phyloP scores from a whole-genome alignment of 2,888 invertebrate species.

The Sminthurinus aureus region DNA sequence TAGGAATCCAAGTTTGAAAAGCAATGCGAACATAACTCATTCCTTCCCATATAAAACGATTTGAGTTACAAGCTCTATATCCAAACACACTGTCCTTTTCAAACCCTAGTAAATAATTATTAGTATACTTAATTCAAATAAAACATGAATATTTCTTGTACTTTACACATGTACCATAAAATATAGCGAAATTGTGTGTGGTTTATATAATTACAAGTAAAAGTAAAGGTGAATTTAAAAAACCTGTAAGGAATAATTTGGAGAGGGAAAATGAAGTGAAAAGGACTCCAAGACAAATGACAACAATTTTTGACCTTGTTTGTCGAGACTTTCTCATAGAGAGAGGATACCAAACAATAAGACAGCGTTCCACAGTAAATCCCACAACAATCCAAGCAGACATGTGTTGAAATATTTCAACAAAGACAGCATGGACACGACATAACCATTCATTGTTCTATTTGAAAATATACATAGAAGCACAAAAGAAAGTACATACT shows the following conservation, averaged over 20 bases:
- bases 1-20: constrained; percentile 63
- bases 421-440: constrained; percentile 57
- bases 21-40: constrained; percentile 63
- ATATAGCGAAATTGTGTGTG: not conserved
- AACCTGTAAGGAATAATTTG: constrained; percentile 62
- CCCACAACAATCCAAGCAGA: constrained; percentile 64
- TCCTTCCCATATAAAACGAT: constrained; percentile 61
- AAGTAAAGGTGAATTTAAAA: not conserved
- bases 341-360: constrained; percentile 58
- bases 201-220: not conserved
- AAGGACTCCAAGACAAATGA: constrained; percentile 36
- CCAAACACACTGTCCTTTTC: constrained; percentile 64
- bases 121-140: not conserved
- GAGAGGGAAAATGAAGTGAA: constrained; percentile 61
- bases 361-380: constrained; percentile 62
- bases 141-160: not conserved
- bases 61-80: constrained; percentile 62
- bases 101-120: constrained; percentile 60
- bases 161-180: not conserved
- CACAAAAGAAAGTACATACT: constrained; percentile 30
- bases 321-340: constrained; percentile 41
- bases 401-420: constrained; percentile 62
- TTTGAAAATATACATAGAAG: not conserved
- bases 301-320: constrained; percentile 46
- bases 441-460: constrained; percentile 59